Conservation (phyloP, 2,888 invertebrate species). For the Thymelicus lineola region DNA sequence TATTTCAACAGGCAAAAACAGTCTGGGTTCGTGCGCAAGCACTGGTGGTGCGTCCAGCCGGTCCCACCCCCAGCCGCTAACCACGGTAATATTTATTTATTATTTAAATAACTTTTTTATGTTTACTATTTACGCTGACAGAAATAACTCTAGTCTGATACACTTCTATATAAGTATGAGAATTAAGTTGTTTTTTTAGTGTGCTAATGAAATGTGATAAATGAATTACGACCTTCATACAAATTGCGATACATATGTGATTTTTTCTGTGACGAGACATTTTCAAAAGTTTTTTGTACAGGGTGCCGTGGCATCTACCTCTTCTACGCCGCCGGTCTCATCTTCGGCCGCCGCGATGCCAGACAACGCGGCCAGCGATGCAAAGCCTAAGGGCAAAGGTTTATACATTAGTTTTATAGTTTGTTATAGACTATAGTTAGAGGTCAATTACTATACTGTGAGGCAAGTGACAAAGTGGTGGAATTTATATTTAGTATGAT, state of each 20-base stretch:
- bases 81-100: slow-evolving; percentile 63
- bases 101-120: neutral
- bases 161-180: no score
- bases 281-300: slow-evolving; percentile 49
- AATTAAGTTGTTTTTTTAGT: no score
- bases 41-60: slow-evolving; percentile 83
- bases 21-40: slow-evolving; percentile 89
- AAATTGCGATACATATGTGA: no score
- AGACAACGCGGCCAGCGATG: slow-evolving; percentile 74
- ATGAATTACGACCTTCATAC: no score
- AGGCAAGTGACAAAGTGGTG: no score
- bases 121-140: neutral
- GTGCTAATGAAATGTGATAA: no score
- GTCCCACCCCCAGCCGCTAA: slow-evolving; percentile 79
- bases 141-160: no score
- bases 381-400: slow-evolving; percentile 80
- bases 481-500: no score
- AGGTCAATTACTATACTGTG: no score
- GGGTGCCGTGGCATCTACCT: slow-evolving; percentile 82
- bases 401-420: no score
- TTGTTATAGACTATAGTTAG: no score
- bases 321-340: slow-evolving; percentile 78
- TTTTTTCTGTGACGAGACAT: no score
- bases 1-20: slow-evolving; percentile 76
- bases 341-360: slow-evolving; percentile 76